phyloP scores from a whole-genome alignment of 2,888 invertebrate species.

The Ophion obscuratus region DNA sequence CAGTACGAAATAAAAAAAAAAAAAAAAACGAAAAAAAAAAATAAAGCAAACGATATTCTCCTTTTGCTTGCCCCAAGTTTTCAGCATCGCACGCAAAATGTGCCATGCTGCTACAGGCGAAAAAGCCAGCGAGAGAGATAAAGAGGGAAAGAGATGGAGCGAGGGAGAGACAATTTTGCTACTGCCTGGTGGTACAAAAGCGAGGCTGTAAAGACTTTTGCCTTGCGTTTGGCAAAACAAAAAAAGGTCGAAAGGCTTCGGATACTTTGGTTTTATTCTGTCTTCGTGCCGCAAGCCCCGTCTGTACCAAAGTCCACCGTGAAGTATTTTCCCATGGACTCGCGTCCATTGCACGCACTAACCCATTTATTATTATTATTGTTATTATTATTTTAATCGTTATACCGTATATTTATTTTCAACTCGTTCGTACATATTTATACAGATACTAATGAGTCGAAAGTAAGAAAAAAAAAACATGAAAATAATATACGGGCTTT shows the following conservation, averaged over 20 bases:
- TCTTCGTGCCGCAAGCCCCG: conserved; percentile 39
- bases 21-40: background rate
- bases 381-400: background rate
- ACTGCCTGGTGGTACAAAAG: conserved; percentile 11
- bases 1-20: background rate
- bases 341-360: conserved; percentile 12
- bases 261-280: conserved; percentile 41
- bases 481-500: too few relatives aligned
- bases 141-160: conserved; percentile 14
- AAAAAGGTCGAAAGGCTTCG: conserved; percentile 29
- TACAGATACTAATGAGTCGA: background rate
- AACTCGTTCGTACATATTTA: background rate
- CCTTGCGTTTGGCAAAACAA: conserved; percentile 7
- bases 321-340: conserved; percentile 53
- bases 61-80: conserved; percentile 28
- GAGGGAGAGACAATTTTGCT: conserved; percentile 13
- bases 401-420: background rate
- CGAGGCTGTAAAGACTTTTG: conserved; percentile 30
- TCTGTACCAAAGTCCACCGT: conserved; percentile 40
- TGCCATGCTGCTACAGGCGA: background rate
- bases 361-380: conserved; percentile 17
- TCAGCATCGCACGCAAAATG: conserved; percentile 28
- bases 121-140: background rate
- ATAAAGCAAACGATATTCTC: background rate
- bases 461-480: too few relatives aligned